Percentiles rank a stretch among this genome's conserved stretches.
Conservation (phyloP, 2,113 vertebrate species). For the Climacteris rufus region DNA sequence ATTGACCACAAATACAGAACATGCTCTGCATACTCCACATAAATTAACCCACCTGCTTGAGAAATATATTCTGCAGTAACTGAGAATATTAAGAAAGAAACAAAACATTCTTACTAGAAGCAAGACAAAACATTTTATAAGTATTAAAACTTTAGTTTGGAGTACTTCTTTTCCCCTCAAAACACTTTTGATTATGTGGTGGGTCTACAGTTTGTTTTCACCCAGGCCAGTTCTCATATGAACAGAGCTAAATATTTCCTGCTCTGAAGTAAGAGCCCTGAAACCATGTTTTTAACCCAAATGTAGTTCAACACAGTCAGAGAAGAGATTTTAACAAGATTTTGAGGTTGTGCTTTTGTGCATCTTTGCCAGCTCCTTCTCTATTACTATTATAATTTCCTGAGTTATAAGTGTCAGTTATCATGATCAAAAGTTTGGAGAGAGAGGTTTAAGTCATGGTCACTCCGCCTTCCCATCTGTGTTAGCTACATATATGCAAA, state of each 20-base stretch:
- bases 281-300: background rate
- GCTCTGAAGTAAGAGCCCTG: background rate
- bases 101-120: background rate
- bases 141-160: background rate
- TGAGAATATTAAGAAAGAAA: background rate
- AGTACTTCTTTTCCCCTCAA: background rate
- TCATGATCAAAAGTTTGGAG: background rate
- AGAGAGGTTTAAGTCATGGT: background rate
- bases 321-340: background rate
- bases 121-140: background rate
- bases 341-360: background rate
- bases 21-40: background rate
- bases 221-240: background rate
- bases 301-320: background rate
- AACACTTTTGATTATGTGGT: background rate
- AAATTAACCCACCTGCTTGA: background rate
- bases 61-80: background rate
- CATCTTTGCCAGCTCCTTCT: background rate
- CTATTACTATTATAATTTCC: background rate
- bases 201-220: background rate
- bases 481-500: constrained; percentile 59
- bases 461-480: constrained; percentile 47
- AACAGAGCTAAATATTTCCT: background rate
- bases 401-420: background rate
- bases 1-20: background rate